Base-by-base conservation (phyloP, 2,797 vertebrate genomes). In the Neosalanx taihuensis region DNA sequence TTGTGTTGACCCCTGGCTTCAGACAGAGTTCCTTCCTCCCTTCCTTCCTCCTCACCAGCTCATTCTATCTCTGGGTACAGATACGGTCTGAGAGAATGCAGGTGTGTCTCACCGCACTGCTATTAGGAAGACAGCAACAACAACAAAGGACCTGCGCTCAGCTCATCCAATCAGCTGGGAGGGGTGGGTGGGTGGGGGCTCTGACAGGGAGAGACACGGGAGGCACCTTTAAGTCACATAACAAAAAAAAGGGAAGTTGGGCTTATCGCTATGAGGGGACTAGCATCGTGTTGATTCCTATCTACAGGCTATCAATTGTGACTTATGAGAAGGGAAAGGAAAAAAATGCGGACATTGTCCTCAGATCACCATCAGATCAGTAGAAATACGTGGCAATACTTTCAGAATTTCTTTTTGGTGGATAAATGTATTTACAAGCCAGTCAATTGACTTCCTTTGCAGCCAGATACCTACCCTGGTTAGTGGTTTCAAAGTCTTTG, bases 141-240 rank as follows among this genome's bases (percentile, higher is more conserved):
- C 5, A 41, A 41, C 81, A 79, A 63, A 75, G 77, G 23, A 26
- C 89, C 85, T 88, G 79, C 46, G 81, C 93, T 96, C 93, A 94
- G 92, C 94, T 95, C 94, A 95, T 95, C 91, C 94, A 96, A 92
- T 51, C 64, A 51, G 13, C 41, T 13, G 13, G 64, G 46, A 37
- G 41, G 41, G 41, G 23, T 13, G 13, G 64, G 46, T 37, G 41
- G 41, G 41, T 15, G 46, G 64, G 41, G 41, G 41, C 64, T 51
- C 29, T 41, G 41, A 66, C 41, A 66, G 23, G 33, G 37, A 66
- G 64, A 49, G 51, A 66, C 46, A 17, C 23, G 64, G 4, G 63
- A 35, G 35, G 20, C 6, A 30, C 46, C 10, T 49, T 46, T 46
- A 10, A 46, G 64, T 66, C 64, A 66, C 64, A 66, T 66, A 66